Percentiles rank a stretch among this genome's conserved stretches.
Conservation (phyloP, 2,888 invertebrate species). For the Crocallis elinguaria region DNA sequence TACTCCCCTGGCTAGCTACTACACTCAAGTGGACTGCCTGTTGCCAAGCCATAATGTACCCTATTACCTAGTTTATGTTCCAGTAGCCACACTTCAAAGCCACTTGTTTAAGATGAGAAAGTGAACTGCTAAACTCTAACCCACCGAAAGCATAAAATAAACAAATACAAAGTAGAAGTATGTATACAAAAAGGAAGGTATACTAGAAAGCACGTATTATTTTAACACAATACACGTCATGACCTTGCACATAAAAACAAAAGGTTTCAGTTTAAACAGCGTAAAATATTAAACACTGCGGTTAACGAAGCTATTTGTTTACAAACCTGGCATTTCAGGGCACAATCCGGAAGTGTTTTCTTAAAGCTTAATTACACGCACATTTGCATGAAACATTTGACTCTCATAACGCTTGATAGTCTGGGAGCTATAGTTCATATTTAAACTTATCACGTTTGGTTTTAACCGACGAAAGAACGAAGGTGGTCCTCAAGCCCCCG, state of each 20-base stretch:
- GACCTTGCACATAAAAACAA: conserved; percentile 13
- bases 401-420: conserved; percentile 13
- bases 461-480: too few relatives aligned
- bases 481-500: too few relatives aligned
- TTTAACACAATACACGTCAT: background rate
- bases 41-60: too few relatives aligned
- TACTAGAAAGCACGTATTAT: background rate
- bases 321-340: conserved; percentile 6
- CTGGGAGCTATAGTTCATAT: background rate
- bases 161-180: background rate
- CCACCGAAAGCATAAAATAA: too few relatives aligned
- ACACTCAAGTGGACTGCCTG: too few relatives aligned
- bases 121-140: background rate
- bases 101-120: too few relatives aligned
- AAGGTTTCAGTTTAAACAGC: conserved; percentile 1
- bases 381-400: conserved; percentile 23
- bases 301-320: conserved; percentile 11
- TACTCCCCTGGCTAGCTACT: too few relatives aligned
- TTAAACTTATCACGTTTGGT: background rate
- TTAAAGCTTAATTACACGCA: conserved; percentile 28
- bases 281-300: too few relatives aligned
- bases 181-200: background rate
- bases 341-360: conserved; percentile 21
- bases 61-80: too few relatives aligned
- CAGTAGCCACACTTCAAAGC: too few relatives aligned